Percentiles rank a stretch among this genome's conserved stretches.
Evolutionary conservation across 1,140 invertebrate species (phyloP).

Genomic region (Ptiloglossa arizonensis): DNA sequence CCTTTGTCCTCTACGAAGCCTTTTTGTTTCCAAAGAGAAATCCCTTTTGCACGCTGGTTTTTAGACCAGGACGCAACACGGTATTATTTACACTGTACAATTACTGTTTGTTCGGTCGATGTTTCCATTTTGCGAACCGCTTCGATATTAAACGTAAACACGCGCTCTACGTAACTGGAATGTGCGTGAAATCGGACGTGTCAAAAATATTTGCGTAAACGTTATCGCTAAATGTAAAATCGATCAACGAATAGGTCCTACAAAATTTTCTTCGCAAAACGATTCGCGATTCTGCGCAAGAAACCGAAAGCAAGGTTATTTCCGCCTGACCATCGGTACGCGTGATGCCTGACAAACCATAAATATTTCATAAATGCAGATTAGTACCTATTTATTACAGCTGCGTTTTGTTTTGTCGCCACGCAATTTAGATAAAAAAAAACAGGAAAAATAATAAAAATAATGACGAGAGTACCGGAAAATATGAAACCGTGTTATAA

Average conservation of each 20-base stretch:
- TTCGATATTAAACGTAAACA: not conserved
- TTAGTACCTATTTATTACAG: not conserved
- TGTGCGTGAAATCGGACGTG: not conserved
- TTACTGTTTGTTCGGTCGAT: not conserved
- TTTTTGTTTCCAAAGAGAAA: constrained; percentile 35
- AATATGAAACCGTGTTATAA: constrained; percentile 5
- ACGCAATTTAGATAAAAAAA: constrained; percentile 4
- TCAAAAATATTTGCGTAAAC: not conserved
- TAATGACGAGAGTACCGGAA: constrained; percentile 8
- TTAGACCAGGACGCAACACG: not conserved
- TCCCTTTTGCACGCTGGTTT: constrained; percentile 6
- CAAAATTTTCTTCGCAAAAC: not conserved
- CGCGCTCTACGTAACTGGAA: not conserved
- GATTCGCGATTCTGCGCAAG: not conserved
- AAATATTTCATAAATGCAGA: constrained; percentile 17
- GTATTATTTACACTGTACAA: not conserved
- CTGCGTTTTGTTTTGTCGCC: not conserved
- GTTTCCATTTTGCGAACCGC: not conserved
- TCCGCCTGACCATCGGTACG: not conserved
- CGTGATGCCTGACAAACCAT: not conserved
- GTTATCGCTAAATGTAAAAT: not conserved
- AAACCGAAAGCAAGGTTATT: not conserved
- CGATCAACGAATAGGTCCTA: not conserved
- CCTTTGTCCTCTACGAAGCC: not conserved
- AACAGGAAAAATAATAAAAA: not conserved